Percentiles rank a stretch among this genome's conserved stretches.
These are phyloP conservation scores for Trachelus troglodyta DNA, from an alignment of 2,888 invertebrate species.

Conservation along the genomic window DNA sequence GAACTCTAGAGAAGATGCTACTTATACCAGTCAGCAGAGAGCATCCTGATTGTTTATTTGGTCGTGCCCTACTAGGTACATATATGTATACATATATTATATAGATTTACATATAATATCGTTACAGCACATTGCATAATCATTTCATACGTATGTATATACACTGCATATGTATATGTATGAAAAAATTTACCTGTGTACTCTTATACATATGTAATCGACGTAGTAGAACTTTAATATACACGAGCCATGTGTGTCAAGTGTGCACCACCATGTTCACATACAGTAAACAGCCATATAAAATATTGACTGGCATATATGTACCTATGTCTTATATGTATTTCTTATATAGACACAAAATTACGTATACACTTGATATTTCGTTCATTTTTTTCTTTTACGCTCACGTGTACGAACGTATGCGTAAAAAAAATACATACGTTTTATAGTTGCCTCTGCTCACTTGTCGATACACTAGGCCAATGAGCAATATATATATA, in stretches of 20 bases:
- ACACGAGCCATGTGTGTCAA: neutral
- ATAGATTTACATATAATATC: neutral
- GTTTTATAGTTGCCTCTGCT: neutral
- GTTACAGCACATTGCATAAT: neutral
- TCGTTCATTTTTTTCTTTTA: neutral
- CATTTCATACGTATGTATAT: neutral
- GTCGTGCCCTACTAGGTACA: slow-evolving; percentile 3
- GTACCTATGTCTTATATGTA: neutral
- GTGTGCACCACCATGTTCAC: neutral
- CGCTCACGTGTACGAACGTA: neutral
- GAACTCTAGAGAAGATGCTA: slow-evolving; percentile 7
- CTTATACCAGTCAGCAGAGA: slow-evolving; percentile 2
- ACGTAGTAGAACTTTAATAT: neutral
- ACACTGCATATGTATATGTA: neutral
- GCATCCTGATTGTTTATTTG: slow-evolving; percentile 9
- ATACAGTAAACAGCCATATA: neutral
- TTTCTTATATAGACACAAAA: neutral
- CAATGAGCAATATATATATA: neutral
- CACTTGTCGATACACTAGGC: neutral
- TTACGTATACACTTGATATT: neutral
- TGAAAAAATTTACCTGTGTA: neutral
- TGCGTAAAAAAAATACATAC: neutral
- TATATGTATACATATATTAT: slow-evolving; percentile 1
- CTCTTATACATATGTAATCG: neutral
- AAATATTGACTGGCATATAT: neutral